phyloP scores from a whole-genome alignment of 2,888 invertebrate species.

The Oegoconia quadripuncta region DNA sequence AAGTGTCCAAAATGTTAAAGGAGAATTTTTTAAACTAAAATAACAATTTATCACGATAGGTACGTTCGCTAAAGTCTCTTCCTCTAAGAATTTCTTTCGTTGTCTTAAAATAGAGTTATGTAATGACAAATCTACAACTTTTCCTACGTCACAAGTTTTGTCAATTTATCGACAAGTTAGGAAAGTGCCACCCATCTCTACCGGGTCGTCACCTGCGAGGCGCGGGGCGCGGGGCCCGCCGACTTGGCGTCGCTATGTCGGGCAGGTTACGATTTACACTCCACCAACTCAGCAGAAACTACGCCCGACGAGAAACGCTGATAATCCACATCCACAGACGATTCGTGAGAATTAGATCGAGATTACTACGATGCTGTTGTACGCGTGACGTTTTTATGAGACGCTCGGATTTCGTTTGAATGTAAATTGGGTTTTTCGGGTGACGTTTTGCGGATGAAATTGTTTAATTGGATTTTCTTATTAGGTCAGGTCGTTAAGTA shows the following conservation, averaged over 20 bases:
- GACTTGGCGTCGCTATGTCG: conserved; percentile 69
- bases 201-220: conserved; percentile 69
- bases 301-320: conserved; percentile 70
- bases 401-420: conserved; percentile 45
- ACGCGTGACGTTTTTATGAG: conserved; percentile 53
- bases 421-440: conserved; percentile 34
- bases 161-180: too few species aligned
- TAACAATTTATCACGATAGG: too few species aligned
- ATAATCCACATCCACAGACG: conserved; percentile 72
- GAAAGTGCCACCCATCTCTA: conserved; percentile 32
- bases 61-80: too few species aligned
- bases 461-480: too few species aligned
- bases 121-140: too few species aligned
- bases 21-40: too few species aligned
- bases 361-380: conserved; percentile 57
- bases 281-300: conserved; percentile 76
- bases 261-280: conserved; percentile 80
- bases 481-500: too few species aligned
- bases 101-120: too few species aligned
- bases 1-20: too few species aligned
- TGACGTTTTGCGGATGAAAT: background rate
- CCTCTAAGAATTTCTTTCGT: too few species aligned
- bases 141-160: too few species aligned
- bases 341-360: conserved; percentile 72
- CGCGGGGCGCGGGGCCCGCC: conserved; percentile 36